These are phyloP conservation scores for Carpatolechia fugitivella DNA, from an alignment of 2,888 invertebrate genomes.

Conservation along the genomic window DNA sequence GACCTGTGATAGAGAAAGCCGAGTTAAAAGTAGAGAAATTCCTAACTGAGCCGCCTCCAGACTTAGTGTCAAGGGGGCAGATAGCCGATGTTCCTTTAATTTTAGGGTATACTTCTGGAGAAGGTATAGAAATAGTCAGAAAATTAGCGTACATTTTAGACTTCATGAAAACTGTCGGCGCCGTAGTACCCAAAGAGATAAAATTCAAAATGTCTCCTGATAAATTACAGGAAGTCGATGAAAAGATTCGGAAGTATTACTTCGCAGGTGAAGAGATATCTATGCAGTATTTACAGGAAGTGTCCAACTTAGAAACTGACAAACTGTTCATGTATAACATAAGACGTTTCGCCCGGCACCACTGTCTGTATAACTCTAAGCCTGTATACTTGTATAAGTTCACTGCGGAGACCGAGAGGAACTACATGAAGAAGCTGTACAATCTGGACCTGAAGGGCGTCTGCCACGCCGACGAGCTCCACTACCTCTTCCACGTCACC, in stretches of 20 bases:
- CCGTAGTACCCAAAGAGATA: constrained; percentile 64
- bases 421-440: constrained; percentile 55
- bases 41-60: constrained; percentile 46
- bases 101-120: constrained; percentile 64
- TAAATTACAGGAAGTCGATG: constrained; percentile 40
- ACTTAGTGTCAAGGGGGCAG: constrained; percentile 46
- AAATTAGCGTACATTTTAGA: constrained; percentile 39
- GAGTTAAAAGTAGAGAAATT: constrained; percentile 50
- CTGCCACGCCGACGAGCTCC: constrained; percentile 66
- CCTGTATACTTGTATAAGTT: constrained; percentile 64
- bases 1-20: constrained; percentile 64
- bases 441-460: constrained; percentile 52
- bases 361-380: constrained; percentile 32
- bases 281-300: constrained; percentile 44
- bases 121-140: constrained; percentile 66
- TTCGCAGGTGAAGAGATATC: constrained; percentile 48
- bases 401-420: constrained; percentile 60
- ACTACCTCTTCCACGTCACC: constrained; percentile 61
- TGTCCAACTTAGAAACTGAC: constrained; percentile 54
- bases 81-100: constrained; percentile 60
- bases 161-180: constrained; percentile 42
- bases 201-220: constrained; percentile 50
- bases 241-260: constrained; percentile 56
- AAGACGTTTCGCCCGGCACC: constrained; percentile 55
- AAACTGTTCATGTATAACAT: constrained; percentile 59